Evolutionary conservation across 2,888 invertebrate genomes (phyloP), one percentile per base, ranked within the genome.

Genomic region (Argyresthia albistria): DNA sequence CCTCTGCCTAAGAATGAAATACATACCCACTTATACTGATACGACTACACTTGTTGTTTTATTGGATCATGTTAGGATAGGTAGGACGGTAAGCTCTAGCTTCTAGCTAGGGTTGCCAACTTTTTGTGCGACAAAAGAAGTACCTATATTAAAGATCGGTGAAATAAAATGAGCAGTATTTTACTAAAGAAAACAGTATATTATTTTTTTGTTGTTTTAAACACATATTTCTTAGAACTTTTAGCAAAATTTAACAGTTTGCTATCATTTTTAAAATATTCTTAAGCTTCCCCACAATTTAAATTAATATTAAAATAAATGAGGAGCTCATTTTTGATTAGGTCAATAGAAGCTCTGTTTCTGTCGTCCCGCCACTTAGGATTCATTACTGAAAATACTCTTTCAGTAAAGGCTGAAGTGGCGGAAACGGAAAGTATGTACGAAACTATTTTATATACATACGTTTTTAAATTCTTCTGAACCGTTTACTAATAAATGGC

Each of bases 261-360:
- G 15, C 25, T 15, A 37, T 49, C 37, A 7, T 37, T 36, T 49
- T 49, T 49, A 16, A 49, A 49, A 15, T n/a, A n/a, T 12, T 16
- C 16, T 10, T 49, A 49, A 12, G 49, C 12, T 15, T 36, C 14
- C n/a, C 39, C 9, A 16, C 49, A 39, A 12, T 37, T n/a, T 16
- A 50, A 43, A 43, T 50, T 35, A 25, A 16, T 15, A 16, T 50
- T 50, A 15, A 50, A 7, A 43, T 50, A 42, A 25, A 50, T 43
- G 8, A 50, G 16, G 15, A 42, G 42, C 25, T 50, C 16, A 16
- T 50, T 50, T 50, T 39, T 43, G 15, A 42, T 50, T 42, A 50
- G 42, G n/a, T 49, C 37, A 15, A 49, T 15, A 12, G 49, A 49
- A 37, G 49, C 49, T 25, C 50, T 42, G 43, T 50, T 50, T 25